These are phyloP conservation scores for Synanthedon myopaeformis DNA, from an alignment of 2,888 invertebrate species.

Conservation along the genomic window DNA sequence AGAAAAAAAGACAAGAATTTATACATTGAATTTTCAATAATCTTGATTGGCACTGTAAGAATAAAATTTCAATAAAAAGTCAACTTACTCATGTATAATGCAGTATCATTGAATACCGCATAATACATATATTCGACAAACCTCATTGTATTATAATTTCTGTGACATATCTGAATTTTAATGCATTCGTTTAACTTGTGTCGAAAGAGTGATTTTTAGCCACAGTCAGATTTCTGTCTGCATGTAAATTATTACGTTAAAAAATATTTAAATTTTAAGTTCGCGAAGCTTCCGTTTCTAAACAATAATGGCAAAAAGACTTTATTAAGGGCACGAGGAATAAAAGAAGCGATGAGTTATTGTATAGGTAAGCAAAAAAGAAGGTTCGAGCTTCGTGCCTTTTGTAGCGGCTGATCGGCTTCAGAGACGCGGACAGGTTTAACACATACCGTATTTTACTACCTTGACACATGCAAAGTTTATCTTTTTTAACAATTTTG, in stretches of 20 bases:
- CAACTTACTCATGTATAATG: conserved; percentile 2
- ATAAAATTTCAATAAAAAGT: not conserved
- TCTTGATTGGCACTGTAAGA: not conserved
- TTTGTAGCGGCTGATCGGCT: conserved; percentile 14
- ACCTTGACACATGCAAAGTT: conserved; percentile 13
- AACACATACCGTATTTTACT: conserved; percentile 27
- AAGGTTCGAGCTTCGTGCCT: no score
- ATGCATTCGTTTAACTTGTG: conserved; percentile 43
- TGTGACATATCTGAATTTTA: conserved; percentile 47
- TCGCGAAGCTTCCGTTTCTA: no score
- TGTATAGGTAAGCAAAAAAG: no score
- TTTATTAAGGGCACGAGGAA: no score
- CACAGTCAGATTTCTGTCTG: not conserved
- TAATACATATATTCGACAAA: conserved; percentile 36
- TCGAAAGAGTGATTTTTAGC: conserved; percentile 36
- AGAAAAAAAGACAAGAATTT: no score
- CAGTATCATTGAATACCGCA: conserved; percentile 34
- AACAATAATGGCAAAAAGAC: no score
- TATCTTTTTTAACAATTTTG: conserved; percentile 3
- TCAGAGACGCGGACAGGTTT: conserved; percentile 17
- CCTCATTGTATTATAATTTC: conserved; percentile 51
- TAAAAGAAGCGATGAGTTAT: no score
- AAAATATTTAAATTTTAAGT: no score
- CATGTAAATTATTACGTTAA: no score
- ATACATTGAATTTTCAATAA: not conserved